phyloP scores from a whole-genome alignment of 2,797 vertebrate genomes.

The Gymnocypris eckloni region DNA sequence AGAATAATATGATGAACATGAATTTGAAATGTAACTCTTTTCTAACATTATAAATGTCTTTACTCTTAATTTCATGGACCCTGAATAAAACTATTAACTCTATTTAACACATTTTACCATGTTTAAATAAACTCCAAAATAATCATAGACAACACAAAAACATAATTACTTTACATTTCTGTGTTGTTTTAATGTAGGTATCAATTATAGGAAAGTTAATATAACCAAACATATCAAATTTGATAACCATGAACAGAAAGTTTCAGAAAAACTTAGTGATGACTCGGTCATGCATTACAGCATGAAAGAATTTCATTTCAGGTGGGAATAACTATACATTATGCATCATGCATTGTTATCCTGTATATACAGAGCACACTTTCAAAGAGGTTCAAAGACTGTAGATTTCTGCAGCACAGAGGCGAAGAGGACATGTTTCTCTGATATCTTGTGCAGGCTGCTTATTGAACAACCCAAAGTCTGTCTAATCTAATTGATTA shows the following conservation, averaged over 20 bases:
- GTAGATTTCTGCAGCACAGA: neutral
- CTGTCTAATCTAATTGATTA: constrained; percentile 42
- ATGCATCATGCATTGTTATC: neutral
- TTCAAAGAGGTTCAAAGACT: neutral
- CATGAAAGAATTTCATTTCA: neutral
- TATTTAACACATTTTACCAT: neutral
- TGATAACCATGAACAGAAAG: neutral
- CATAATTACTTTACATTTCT: neutral
- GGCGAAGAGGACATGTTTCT: constrained; percentile 1
- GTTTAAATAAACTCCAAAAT: neutral
- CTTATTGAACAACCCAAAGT: constrained; percentile 42
- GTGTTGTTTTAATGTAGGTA: neutral
- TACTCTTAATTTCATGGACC: neutral
- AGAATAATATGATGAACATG: neutral
- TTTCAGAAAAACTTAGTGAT: neutral
- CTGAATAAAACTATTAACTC: neutral
- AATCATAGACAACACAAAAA: neutral
- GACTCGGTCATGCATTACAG: neutral
- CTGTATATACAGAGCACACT: neutral
- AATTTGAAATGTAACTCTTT: too few species aligned
- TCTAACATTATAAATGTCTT: neutral
- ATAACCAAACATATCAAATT: neutral
- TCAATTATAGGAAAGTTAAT: neutral
- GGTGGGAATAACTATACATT: neutral
- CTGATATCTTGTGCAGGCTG: constrained; percentile 11